Evolutionary conservation across 2,113 vertebrate genomes (phyloP), one percentile per base, ranked within the genome.

Genomic region (Gorsachius goisagi): DNA sequence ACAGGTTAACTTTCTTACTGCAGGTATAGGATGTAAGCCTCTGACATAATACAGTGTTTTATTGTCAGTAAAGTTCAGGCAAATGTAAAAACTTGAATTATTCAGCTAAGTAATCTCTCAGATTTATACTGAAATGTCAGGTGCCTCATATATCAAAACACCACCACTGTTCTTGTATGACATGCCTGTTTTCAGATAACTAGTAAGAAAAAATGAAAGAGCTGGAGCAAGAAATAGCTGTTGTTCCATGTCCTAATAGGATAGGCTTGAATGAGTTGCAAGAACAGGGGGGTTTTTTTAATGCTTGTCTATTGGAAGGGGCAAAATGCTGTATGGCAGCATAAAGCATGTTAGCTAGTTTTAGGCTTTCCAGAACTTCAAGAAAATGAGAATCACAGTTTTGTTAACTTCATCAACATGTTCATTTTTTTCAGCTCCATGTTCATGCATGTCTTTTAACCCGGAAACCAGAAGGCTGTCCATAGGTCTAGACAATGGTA

Each of bases 391-490:
- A 96, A 75, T 93, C 33, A 0, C 96, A 56, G 77, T 97, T 97
- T 98, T 98, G 97, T 98, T 98, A 98, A 98, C 93, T 95, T 97
- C 98, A 98, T 96, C 97, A 98, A 97, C 97, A 97, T 98, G 97
- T 98, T 98, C 97, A 97, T 98, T 98, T 98, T 96, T 98, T 98
- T 95, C 98, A 99, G 99, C 99, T 94, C 98, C 98, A 73, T 99
- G 99, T 98, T 99, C 99, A 97, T 99, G 99, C 94, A 99, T 99
- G 99, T 99, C 99, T 97, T 99, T 99, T 98, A 99, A 99, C 96
- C 99, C 99, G 63, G 99, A 99, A 98, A 99, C 99, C 90, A 99
- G 99, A 97, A 98, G 99, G 97, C 98, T 99, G 93, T 99, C 99
- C 67, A 97, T 99, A 97, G 99, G 99, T 93, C 98, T 99, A 99